A percentile compares a stretch with the other conserved stretches of the same genome.
phyloP scores from a whole-genome alignment of 1,140 invertebrate genomes.

The Antheraea pernyi region DNA sequence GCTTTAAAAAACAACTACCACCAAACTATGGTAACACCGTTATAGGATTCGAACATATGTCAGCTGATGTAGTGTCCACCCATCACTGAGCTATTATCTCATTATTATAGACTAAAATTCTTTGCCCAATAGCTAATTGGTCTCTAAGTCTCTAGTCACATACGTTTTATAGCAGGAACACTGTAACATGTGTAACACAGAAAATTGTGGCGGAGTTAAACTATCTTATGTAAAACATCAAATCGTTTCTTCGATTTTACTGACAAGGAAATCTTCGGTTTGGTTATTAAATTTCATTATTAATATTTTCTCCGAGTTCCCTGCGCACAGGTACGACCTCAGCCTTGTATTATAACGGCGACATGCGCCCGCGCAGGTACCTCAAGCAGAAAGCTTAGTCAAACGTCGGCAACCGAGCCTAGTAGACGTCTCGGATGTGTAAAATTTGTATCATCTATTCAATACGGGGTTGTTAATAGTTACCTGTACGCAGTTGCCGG shows the following conservation, averaged over 20 bases:
- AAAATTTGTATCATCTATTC: neutral
- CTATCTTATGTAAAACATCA: no score
- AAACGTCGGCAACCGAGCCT: neutral
- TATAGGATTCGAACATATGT: no score
- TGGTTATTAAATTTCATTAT: neutral
- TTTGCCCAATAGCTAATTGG: no score
- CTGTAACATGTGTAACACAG: no score
- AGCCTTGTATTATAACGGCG: constrained; percentile 1
- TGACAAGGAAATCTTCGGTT: neutral
- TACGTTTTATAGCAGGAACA: no score
- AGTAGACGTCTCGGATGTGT: neutral
- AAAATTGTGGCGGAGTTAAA: no score
- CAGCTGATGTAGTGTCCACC: no score
- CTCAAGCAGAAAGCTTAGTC: constrained; percentile 9
- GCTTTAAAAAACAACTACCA: no score
- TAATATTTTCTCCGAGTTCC: constrained; percentile 1
- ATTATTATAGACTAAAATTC: no score
- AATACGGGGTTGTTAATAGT: constrained; percentile 7
- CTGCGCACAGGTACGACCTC: neutral
- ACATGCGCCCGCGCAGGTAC: constrained; percentile 7
- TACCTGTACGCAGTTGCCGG: constrained; percentile 15
- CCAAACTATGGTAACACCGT: no score
- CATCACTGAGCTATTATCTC: no score
- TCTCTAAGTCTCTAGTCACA: no score
- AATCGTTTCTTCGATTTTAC: neutral